Percentiles rank a stretch among this genome's conserved stretches.
phyloP scores from a whole-genome alignment of 2,888 invertebrate species.

The Portevinia maculata region DNA sequence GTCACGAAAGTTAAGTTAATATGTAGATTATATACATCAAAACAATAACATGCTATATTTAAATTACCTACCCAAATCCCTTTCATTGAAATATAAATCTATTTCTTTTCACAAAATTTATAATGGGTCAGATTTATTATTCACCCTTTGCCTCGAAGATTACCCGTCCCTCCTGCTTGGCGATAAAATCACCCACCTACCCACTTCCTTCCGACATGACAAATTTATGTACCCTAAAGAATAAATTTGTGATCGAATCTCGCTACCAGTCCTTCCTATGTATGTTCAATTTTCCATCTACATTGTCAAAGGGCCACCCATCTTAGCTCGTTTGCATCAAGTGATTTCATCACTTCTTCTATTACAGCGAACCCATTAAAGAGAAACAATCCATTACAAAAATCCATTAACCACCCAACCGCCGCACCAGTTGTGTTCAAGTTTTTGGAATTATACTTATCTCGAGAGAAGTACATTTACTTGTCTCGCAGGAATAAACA shows the following conservation, averaged over 20 bases:
- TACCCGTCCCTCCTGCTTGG: not conserved
- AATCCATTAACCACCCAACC: constrained; percentile 30
- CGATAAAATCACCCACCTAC: no score
- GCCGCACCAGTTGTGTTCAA: not conserved
- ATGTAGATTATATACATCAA: no score
- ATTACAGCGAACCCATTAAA: constrained; percentile 12
- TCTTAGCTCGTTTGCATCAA: constrained; percentile 8
- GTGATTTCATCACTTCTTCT: constrained; percentile 27
- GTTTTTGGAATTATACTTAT: constrained; percentile 12
- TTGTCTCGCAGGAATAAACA: constrained; percentile 14
- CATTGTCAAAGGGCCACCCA: constrained; percentile 21
- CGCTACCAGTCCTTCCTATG: not conserved
- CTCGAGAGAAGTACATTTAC: constrained; percentile 7
- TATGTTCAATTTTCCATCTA: not conserved
- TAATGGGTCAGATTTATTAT: not conserved
- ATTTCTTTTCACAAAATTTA: no score
- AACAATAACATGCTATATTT: no score
- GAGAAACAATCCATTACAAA: constrained; percentile 26
- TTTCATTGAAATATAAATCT: no score
- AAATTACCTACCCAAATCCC: no score
- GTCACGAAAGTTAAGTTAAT: no score
- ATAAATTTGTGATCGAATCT: not conserved
- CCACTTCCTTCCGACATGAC: not conserved
- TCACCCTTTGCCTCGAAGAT: not conserved
- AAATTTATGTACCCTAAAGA: not conserved